Percentiles rank a stretch among this genome's conserved stretches.
phyloP scores from a whole-genome alignment of 23 tunicate genomes.

The Styela clava region DNA sequence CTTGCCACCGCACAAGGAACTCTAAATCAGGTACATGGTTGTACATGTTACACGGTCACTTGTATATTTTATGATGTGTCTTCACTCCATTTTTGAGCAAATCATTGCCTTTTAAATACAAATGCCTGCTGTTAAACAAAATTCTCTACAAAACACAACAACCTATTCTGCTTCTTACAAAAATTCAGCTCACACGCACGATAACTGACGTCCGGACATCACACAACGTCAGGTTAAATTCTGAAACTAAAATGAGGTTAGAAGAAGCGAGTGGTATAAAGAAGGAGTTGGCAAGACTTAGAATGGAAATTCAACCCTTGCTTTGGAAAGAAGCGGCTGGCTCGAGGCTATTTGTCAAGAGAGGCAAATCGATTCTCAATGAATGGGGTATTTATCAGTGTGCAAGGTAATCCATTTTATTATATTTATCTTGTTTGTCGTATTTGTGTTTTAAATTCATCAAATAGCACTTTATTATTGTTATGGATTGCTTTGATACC shows the following conservation, averaged over 20 bases:
- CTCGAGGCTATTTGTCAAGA: conserved; percentile 46
- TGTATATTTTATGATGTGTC: too few relatives aligned
- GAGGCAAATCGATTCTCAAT: conserved; percentile 43
- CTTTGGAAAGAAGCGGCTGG: conserved; percentile 55
- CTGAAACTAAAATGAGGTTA: conserved; percentile 85
- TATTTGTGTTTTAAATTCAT: not conserved
- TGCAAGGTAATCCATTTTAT: conserved; percentile 42
- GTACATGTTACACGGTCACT: too few relatives aligned
- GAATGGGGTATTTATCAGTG: conserved; percentile 94
- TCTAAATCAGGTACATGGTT: conserved; percentile 23
- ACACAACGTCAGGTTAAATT: conserved; percentile 51
- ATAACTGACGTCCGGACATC: conserved; percentile 45
- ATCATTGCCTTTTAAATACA: too few relatives aligned
- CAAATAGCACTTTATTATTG: not conserved
- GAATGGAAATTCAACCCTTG: conserved; percentile 63
- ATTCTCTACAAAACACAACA: too few relatives aligned
- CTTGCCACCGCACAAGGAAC: conserved; percentile 26
- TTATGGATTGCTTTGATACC: not conserved
- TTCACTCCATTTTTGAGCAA: too few relatives aligned
- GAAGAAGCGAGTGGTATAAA: conserved; percentile 81
- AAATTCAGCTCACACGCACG: conserved; percentile 11
- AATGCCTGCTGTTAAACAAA: too few relatives aligned
- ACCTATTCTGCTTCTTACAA: too few relatives aligned
- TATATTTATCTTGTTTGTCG: not conserved
- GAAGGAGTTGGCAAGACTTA: conserved; percentile 61